phyloP scores from a whole-genome alignment of 2,888 invertebrate genomes.

The Phaonia tiefii region DNA sequence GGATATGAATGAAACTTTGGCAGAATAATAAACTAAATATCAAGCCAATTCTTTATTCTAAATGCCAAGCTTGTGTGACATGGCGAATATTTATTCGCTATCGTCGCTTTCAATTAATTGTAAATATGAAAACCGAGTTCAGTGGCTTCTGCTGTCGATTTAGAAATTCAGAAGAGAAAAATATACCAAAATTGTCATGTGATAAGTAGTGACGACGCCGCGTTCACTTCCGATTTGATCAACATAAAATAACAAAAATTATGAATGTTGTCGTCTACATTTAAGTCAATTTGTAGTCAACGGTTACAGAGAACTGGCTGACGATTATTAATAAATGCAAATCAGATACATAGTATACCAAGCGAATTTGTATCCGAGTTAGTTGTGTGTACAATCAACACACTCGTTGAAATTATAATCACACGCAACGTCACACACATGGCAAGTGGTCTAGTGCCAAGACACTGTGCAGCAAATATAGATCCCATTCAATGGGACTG shows the following conservation, averaged over 20 bases:
- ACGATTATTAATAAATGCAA: slow-evolving; percentile 43
- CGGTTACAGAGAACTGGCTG: slow-evolving; percentile 25
- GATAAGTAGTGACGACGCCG: slow-evolving; percentile 41
- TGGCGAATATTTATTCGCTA: slow-evolving; percentile 14
- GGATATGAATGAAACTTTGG: not conserved
- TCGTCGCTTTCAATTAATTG: slow-evolving; percentile 24
- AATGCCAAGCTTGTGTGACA: slow-evolving; percentile 31
- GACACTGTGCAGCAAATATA: slow-evolving; percentile 1
- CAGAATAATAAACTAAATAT: slow-evolving; percentile 34
- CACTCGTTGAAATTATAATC: not conserved
- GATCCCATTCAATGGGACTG: no score
- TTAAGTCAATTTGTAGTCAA: slow-evolving; percentile 51
- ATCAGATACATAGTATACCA: slow-evolving; percentile 16
- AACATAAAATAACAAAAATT: slow-evolving; percentile 12
- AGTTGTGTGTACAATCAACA: not conserved
- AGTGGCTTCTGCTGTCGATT: slow-evolving; percentile 38
- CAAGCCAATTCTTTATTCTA: not conserved
- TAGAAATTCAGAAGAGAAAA: not conserved
- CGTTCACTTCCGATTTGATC: slow-evolving; percentile 52
- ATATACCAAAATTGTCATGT: slow-evolving; percentile 40
- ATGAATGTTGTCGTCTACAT: not conserved
- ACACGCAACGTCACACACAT: not conserved
- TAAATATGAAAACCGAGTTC: slow-evolving; percentile 32
- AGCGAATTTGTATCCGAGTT: not conserved
- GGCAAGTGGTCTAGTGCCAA: no score